Percentiles rank a stretch among this genome's conserved stretches.
These are phyloP conservation scores for Thaleichthys pacificus DNA, from an alignment of 2,797 vertebrate species.

Conservation along the genomic window DNA sequence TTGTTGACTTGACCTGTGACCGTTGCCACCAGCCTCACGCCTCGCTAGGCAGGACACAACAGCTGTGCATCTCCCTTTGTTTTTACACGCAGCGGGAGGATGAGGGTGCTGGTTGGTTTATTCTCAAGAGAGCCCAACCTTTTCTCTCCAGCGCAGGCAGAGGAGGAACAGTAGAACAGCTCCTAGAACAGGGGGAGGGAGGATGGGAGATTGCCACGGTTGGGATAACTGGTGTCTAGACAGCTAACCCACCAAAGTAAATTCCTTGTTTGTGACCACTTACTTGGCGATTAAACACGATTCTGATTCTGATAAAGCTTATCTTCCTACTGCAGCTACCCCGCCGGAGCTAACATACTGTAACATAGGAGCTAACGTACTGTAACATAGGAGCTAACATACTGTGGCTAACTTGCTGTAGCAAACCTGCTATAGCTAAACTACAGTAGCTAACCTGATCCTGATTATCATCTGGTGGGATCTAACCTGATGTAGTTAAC, in stretches of 20 bases:
- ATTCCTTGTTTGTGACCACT: no score
- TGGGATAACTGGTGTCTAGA: background rate
- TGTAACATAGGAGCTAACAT: no score
- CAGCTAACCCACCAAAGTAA: background rate
- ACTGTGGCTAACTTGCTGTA: no score
- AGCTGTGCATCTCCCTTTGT: constrained; percentile 18
- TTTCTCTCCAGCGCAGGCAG: background rate
- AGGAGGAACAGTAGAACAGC: background rate
- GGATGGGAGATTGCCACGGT: background rate
- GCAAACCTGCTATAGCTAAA: no score
- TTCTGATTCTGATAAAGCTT: no score
- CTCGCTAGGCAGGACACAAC: constrained; percentile 10
- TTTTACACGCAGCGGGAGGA: background rate
- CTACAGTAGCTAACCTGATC: no score
- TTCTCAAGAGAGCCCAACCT: background rate
- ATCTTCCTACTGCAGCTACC: background rate
- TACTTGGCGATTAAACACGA: no score
- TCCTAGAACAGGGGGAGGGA: background rate
- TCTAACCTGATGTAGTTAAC: background rate
- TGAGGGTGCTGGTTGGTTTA: background rate
- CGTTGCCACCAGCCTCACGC: constrained; percentile 13
- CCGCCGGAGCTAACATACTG: background rate
- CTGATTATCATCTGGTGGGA: no score
- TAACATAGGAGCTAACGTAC: background rate
- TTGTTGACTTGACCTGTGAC: constrained; percentile 23